Conservation (phyloP, 2,797 vertebrate species). For the Macropodus opercularis region DNA sequence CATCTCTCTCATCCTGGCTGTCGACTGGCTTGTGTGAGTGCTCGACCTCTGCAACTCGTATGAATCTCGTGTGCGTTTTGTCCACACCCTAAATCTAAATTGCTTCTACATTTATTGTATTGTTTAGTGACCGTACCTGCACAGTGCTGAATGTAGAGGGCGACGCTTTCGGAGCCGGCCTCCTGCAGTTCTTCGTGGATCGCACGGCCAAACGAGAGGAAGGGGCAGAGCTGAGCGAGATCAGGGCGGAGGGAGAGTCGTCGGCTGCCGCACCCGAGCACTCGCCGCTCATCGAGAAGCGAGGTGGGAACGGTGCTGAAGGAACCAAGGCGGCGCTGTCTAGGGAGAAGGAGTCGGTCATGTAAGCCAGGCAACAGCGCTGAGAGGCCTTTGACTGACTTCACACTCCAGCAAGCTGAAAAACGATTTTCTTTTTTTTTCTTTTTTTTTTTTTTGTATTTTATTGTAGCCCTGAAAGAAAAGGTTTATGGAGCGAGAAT, state of each 20-base stretch:
- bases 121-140: slow-evolving; percentile 88
- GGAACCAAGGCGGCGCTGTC: neutral
- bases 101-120: neutral
- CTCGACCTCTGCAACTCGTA: neutral
- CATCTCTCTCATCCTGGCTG: slow-evolving; percentile 90
- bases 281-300: slow-evolving; percentile 80
- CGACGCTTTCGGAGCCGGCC: slow-evolving; percentile 89
- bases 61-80: neutral
- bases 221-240: slow-evolving; percentile 67
- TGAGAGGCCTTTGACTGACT: neutral
- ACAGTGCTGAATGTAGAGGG: slow-evolving; percentile 91
- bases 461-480: neutral
- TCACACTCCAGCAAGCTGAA: slow-evolving; percentile 24
- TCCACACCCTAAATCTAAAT: neutral
- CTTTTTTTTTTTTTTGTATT: neutral
- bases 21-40: slow-evolving; percentile 95
- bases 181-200: slow-evolving; percentile 86
- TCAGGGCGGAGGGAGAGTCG: slow-evolving; percentile 51
- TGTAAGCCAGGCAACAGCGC: slow-evolving; percentile 71
- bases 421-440: neutral
- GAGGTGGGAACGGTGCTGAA: neutral
- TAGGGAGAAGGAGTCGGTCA: slow-evolving; percentile 79
- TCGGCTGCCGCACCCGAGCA: slow-evolving; percentile 55
- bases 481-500: slow-evolving; percentile 15
- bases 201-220: slow-evolving; percentile 46